Evolutionary conservation across 2,797 vertebrate species (phyloP), one percentile per base, ranked within the genome.

Genomic region (Knipowitschia caucasica): DNA sequence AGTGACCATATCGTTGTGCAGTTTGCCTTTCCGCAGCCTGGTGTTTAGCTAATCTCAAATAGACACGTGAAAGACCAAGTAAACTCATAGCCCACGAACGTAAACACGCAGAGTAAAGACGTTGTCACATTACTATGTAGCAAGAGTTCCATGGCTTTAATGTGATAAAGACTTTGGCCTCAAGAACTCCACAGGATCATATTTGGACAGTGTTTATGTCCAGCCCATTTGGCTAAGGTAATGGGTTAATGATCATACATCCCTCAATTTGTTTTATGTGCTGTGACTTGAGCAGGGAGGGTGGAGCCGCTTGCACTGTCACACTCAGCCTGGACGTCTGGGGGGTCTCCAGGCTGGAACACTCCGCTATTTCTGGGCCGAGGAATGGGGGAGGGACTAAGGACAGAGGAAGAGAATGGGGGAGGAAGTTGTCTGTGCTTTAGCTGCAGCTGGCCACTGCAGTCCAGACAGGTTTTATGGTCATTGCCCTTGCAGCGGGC

Each of bases 391-490:
- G 81, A 79, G 81, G 84, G 75, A 71, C 2, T 45, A 7, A 51
- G 39, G 36, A 56, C 29, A 50, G 34, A 50, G 23, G 10, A 29
- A 74, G 68, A 68, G 73, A 68, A 71, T 63, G 24, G 53, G 52
- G 67, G 39, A 59, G 56, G 25, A 57, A 34, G 69, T 56, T 9
- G 56, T 58, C 69, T 59, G 69, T 73, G 81, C 73, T 82, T 78
- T 67, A 80, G 74, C 64, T 84, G 86, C 83, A 88, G 83, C 83
- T 85, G 84, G 82, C 69, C 63, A 69, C 77, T 70, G 77, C 64
- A 78, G 82, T 83, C 85, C 87, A 89, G 87, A 89, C 87, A 80
- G 83, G 80, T 89, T 89, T 89, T 85, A 88, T 88, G 87, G 82
- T 85, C 82, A 85, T 86, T 87, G 86, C 85, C 82, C 86, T 78